Evolutionary conservation across 2,797 vertebrate species (phyloP), one percentile per base, ranked within the genome.

Genomic region (Mus spretus): DNA sequence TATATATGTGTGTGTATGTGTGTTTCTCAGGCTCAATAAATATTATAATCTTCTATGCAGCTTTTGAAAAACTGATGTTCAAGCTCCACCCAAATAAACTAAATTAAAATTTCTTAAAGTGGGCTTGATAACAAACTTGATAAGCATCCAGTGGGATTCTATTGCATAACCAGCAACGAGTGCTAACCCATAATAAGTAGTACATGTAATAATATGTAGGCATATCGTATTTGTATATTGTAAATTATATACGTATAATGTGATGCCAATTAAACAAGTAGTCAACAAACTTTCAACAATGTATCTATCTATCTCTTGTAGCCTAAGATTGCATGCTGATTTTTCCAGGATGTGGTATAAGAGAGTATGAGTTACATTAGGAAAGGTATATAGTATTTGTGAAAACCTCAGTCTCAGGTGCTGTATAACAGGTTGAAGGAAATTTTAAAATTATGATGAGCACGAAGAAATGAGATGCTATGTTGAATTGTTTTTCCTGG

Each of bases 211-310:
- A 31, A 77, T 9, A 40, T 53, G 17, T 8, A 61, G 59, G 6
- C n/a, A 84, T 65, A 37, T 40, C 63, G 40, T 75, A 11, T 93
- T 65, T 88, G 15, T 37, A 37, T 47, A 20, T n/a, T 89, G 5
- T 81, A 28, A 87, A 74, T 81, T 79, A n/a, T 44, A 70, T 70
- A 78, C 44, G 3, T 44, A 63, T 74, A 83, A 31, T 72, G 13
- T 40, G 9, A 92, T 90, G 67, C 24, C 31, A 70, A 37, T 78
- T 90, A 94, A 93, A 83, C 50, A 90, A 96, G 47, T 65, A 12
- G 20, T 47, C 78, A 78, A 92, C 90, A 65, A 40, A 89, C 85
- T 61, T 94, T 97, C 72, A 61, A 91, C 94, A 92, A 79, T 91
- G 11, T 78, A 83, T 15, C 55, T 75, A 65, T 31, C 82, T 14